These are phyloP conservation scores for Pogonocherus hispidulus DNA, from an alignment of 2,888 invertebrate species.

Conservation along the genomic window DNA sequence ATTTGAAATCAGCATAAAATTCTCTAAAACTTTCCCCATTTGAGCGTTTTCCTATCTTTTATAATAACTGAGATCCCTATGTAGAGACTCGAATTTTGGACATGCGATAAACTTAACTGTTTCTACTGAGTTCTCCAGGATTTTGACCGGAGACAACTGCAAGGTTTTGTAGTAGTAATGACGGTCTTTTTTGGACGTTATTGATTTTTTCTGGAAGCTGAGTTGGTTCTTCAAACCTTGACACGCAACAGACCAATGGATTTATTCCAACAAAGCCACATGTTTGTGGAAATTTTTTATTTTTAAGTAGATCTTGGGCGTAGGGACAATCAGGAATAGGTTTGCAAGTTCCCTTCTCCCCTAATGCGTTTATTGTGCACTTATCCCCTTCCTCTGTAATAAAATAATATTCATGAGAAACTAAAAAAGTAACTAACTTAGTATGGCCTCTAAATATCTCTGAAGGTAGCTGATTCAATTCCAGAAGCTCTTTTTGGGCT, in stretches of 20 bases:
- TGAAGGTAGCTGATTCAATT: no score
- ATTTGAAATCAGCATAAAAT: no score
- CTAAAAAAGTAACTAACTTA: no score
- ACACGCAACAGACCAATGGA: slow-evolving; percentile 16
- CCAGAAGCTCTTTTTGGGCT: no score
- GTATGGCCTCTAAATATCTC: no score
- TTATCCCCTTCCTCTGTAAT: background rate
- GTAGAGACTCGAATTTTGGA: slow-evolving; percentile 5
- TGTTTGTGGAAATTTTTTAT: background rate
- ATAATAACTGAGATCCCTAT: no score
- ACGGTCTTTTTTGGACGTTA: background rate
- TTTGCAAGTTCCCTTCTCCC: slow-evolving; percentile 12
- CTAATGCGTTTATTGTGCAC: background rate
- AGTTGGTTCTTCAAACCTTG: no score
- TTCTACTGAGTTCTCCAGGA: background rate
- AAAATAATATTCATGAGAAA: no score
- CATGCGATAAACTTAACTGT: background rate
- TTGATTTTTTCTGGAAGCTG: background rate
- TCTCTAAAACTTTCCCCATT: no score
- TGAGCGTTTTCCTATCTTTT: no score
- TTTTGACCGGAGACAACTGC: background rate
- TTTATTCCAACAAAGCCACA: slow-evolving; percentile 16
- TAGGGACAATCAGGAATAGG: background rate
- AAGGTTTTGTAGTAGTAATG: background rate
- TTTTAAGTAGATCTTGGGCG: slow-evolving; percentile 1